phyloP scores from a whole-genome alignment of 2,113 vertebrate species.

The Phalacrocorax carbo region DNA sequence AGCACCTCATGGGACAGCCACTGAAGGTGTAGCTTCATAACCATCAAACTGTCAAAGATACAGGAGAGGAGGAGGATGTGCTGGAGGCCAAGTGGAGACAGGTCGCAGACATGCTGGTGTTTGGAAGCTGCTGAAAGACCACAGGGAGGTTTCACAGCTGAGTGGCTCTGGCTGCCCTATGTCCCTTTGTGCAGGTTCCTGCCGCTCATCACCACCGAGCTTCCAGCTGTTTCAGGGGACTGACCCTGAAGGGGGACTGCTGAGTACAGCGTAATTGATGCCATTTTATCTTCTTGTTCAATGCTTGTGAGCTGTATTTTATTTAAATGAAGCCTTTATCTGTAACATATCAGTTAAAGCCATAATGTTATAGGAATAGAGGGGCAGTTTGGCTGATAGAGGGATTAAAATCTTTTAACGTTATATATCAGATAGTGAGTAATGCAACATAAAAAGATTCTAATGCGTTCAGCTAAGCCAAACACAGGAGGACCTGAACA shows the following conservation, averaged over 20 bases:
- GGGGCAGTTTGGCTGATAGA: background rate
- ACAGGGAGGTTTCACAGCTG: fast-evolving
- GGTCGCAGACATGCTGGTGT: fast-evolving
- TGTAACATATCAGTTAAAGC: background rate
- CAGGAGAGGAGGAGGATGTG: background rate
- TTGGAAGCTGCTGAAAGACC: background rate
- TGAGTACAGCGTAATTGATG: fast-evolving
- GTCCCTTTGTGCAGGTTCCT: background rate
- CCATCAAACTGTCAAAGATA: too few relatives aligned
- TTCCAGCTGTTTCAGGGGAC: background rate
- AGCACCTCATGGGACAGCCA: fast-evolving
- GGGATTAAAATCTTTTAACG: background rate
- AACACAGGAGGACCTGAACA: background rate
- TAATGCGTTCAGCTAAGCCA: background rate
- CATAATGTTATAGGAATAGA: background rate
- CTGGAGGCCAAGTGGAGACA: background rate
- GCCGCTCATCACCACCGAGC: fast-evolving
- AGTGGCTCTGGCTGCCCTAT: fast-evolving
- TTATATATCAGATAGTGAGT: background rate
- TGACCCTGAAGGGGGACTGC: background rate
- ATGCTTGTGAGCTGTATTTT: background rate
- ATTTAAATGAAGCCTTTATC: background rate
- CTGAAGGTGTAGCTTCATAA: background rate
- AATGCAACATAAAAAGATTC: background rate
- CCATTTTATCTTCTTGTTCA: background rate